Evolutionary conservation across 2,113 vertebrate species (phyloP).

Genomic region (Carassius gibelio): DNA sequence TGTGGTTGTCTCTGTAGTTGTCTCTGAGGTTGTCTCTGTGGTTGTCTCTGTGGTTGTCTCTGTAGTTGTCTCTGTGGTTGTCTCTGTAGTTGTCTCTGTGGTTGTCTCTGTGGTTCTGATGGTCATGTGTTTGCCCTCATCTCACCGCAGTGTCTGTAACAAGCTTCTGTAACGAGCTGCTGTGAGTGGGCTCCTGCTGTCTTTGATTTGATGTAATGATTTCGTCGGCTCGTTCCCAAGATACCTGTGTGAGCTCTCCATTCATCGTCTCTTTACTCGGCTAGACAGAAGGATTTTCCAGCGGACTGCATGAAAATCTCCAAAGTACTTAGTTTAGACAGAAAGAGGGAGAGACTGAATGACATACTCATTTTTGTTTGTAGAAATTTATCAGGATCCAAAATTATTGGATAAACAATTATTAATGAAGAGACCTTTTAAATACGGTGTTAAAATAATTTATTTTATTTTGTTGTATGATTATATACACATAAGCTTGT

Average conservation of each 20-base stretch:
- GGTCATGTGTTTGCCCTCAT: background rate
- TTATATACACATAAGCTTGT: too few relatives aligned
- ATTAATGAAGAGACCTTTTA: background rate
- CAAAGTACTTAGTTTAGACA: background rate
- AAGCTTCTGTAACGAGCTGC: background rate
- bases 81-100: too few relatives aligned
- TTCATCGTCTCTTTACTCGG: constrained; percentile 37
- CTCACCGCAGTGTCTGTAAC: background rate
- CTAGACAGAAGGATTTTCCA: constrained; percentile 4
- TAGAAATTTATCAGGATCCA: background rate
- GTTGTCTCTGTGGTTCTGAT: too few relatives aligned
- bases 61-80: too few relatives aligned
- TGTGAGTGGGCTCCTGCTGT: constrained; percentile 45
- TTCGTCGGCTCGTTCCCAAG: background rate
- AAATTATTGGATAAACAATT: background rate
- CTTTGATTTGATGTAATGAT: constrained; percentile 51
- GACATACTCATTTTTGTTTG: background rate
- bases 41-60: too few relatives aligned
- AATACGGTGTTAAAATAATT: background rate
- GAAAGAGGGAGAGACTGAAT: background rate
- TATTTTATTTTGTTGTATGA: too few relatives aligned
- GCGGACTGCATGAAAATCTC: background rate
- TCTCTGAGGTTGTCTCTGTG: too few relatives aligned
- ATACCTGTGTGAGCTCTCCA: constrained; percentile 40
- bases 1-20: too few relatives aligned